Evolutionary conservation across 2,113 vertebrate genomes (phyloP), one percentile per base, ranked within the genome.

Genomic region (Mustela lutreola): DNA sequence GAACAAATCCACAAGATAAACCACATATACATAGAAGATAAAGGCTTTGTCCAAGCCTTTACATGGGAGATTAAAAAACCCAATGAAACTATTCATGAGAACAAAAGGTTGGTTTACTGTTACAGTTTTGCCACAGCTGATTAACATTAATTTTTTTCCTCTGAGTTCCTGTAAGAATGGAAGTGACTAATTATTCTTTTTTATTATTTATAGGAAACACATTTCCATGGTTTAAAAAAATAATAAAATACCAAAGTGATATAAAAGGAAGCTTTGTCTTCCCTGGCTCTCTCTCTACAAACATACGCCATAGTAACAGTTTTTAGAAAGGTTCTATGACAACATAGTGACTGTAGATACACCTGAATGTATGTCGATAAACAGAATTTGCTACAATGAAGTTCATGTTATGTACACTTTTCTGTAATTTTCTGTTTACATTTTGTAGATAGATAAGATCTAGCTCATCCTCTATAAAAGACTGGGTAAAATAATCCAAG

Each of bases 1-100:
- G 18, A 86, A 80, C 18, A 89, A 82, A 93, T 28, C 36, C 71
- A 88, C 50, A 22, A 95, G 65, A 82, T 56, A 70, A 93, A 95
- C 11, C 26, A 90, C 12, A 92, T 76, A 85, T 31, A 60, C 15
- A 75, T 0, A 89, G 21, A 82, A 80, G 28, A 86, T 11, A 53
- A 76, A 82, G n/a, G 24, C 31, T 93, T 50, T 79, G 31, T 71
- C n/a, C 45, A 96, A 70, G 65, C 1, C 48, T 85, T 80, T 75
- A 65, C 8, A 78, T 80, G 19, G 70, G 14, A 95, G 24, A 85
- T 12, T 5, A 78, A 78, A 89, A 89, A 94, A 28, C 63, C n/a
- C 31, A 94, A 42, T 65, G 31, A 89, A 85, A 89, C 79, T 73
- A 89, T 60, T 89, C 36, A 96, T 50, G 16, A 53, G 4, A 92